Base-by-base conservation (phyloP, 2,113 vertebrate genomes). In the Callipepla squamata region DNA sequence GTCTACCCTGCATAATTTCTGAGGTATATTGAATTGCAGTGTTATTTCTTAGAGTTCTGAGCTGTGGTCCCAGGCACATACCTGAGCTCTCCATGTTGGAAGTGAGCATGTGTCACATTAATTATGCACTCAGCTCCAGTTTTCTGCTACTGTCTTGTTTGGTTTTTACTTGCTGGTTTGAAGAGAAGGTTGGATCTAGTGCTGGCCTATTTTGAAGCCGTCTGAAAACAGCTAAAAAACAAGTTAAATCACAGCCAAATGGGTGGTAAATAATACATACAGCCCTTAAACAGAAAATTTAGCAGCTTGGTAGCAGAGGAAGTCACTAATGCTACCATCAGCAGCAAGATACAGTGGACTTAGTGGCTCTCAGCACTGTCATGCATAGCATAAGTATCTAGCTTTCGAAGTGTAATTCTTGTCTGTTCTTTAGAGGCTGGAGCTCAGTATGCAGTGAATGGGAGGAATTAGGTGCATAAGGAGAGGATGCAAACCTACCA, bases 251-350 rank as follows among this genome's bases (percentile, higher is more conserved):
- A 5, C 28, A 86, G 82, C 44, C 82, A 95, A 94, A 85, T 86
- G 69, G 42, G 21, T 84, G 53, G 89, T 96, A 92, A 93, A 96
- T 95, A 92, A 94, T 95, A 72, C 26, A 96, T 88, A 30, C 9
- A 68, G 44, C 17, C 61, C n/a, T 88, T 93, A 92, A 96, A 85
- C 50, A 83, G 85, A 93, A 92, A 90, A 67, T 47, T 95, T 95
- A 94, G 85, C 92, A 83, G 45, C 82, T 94, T 74, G 17, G 55
- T 92, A 55, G 61, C 80, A 77, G 68, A 83, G 73, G 51, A 88
- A 88, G 44, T 59, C 67, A n/a, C 67, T 68, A 23, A 67, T 65
- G 23, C 80, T 90, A 51, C 76, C 57, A 72, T 51, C 76, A 78
- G 47, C 59, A 80, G 12, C 23, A 67, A 86, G 68, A 67, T 87